phyloP scores from a whole-genome alignment of 1,140 invertebrate species.

The Polypedilum vanderplanki region DNA sequence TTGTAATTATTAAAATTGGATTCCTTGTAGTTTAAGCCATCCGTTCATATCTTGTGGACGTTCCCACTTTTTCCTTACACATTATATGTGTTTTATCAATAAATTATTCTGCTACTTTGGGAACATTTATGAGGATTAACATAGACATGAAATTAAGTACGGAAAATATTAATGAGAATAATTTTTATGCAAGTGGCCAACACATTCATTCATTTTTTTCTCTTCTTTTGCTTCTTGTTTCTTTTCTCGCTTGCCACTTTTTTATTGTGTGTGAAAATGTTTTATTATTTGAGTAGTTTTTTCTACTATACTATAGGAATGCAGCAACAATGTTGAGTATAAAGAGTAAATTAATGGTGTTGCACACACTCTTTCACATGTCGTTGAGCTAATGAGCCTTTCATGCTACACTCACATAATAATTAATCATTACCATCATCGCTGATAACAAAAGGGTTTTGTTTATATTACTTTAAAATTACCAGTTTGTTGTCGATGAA shows the following conservation, averaged over 20 bases:
- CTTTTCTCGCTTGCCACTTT: constrained; percentile 4
- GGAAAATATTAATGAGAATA: neutral
- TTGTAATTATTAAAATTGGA: constrained; percentile 14
- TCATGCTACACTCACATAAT: neutral
- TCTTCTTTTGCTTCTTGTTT: neutral
- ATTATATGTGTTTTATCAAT: neutral
- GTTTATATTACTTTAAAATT: too few relatives aligned
- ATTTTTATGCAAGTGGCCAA: constrained; percentile 1
- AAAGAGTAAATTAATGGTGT: neutral
- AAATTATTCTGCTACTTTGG: neutral
- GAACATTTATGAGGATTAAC: constrained; percentile 18
- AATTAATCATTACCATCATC: too few relatives aligned
- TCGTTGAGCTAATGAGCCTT: neutral
- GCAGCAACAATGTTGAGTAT: neutral
- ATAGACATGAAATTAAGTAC: neutral
- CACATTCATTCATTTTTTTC: too few relatives aligned
- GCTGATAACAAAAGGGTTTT: too few relatives aligned
- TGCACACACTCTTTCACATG: too few relatives aligned
- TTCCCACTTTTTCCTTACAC: too few relatives aligned
- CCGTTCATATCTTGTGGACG: too few relatives aligned
- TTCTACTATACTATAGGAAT: neutral
- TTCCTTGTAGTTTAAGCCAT: neutral
- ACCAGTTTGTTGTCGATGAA: too few relatives aligned
- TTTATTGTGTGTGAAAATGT: constrained; percentile 18
- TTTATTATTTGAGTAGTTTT: constrained; percentile 9